Percentiles rank a stretch among this genome's conserved stretches.
Conservation (phyloP, 2,797 vertebrate species). For the Pelobates cultripes region DNA sequence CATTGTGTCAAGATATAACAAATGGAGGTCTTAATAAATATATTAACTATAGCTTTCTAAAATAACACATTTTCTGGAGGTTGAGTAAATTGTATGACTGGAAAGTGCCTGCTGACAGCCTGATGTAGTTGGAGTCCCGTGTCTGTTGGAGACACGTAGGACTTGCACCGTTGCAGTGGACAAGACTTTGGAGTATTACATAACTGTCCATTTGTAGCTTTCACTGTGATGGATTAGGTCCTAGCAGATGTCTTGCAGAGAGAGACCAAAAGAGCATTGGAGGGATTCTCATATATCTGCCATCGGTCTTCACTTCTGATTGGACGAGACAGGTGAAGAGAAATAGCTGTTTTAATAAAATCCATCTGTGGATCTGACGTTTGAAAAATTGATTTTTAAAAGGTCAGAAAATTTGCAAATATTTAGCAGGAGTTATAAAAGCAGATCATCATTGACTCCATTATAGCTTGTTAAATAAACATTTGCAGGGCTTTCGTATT, state of each 20-base stretch:
- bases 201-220: constrained; percentile 57
- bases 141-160: constrained; percentile 61
- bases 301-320: constrained; percentile 48
- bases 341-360: constrained; percentile 65
- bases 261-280: constrained; percentile 46
- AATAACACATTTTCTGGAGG: constrained; percentile 58
- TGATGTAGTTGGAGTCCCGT: constrained; percentile 69
- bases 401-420: constrained; percentile 53
- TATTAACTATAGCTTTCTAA: constrained; percentile 57
- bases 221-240: constrained; percentile 73
- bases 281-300: constrained; percentile 64
- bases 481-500: constrained; percentile 10
- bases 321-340: constrained; percentile 61
- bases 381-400: constrained; percentile 57
- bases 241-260: constrained; percentile 72
- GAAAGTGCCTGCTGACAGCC: constrained; percentile 72
- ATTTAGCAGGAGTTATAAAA: constrained; percentile 52
- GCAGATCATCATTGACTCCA: constrained; percentile 6
- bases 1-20: background rate
- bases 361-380: constrained; percentile 60
- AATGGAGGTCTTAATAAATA: constrained; percentile 32
- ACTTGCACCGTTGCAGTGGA: constrained; percentile 53
- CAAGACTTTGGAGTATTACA: constrained; percentile 66
- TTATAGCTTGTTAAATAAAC: constrained; percentile 27
- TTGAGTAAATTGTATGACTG: constrained; percentile 64